phyloP scores from a whole-genome alignment of 2,113 vertebrate species.

The Psammodynastes pulverulentus region DNA sequence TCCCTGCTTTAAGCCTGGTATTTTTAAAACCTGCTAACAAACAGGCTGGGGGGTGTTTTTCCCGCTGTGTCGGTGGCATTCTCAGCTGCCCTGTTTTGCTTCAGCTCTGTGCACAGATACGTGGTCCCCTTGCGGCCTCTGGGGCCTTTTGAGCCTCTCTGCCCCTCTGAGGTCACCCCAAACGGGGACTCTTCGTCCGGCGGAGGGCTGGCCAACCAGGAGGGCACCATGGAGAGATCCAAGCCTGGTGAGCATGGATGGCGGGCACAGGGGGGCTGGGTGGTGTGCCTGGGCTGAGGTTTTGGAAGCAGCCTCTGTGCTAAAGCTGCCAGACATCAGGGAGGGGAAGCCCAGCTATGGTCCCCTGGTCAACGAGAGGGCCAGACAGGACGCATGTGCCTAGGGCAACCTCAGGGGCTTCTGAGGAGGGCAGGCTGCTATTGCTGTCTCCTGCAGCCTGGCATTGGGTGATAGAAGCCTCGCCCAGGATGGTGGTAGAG shows the following conservation, averaged over 20 bases:
- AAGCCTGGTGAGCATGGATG: constrained; percentile 74
- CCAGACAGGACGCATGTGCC: neutral
- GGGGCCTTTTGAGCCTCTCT: constrained; percentile 76
- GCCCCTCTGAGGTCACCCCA: constrained; percentile 73
- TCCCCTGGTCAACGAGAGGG: neutral
- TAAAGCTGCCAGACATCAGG: neutral
- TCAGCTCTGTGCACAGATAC: constrained; percentile 64
- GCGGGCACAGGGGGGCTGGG: neutral
- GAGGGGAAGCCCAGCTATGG: neutral
- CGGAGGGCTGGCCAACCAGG: constrained; percentile 82
- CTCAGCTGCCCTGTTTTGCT: neutral
- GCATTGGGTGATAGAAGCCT: neutral
- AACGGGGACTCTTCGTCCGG: constrained; percentile 82
- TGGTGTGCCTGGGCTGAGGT: neutral
- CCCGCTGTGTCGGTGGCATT: neutral
- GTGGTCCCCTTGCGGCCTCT: constrained; percentile 66
- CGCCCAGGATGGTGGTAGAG: neutral
- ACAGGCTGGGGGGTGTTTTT: neutral
- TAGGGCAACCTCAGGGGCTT: neutral
- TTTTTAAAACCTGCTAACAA: neutral
- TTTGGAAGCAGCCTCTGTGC: too few species aligned
- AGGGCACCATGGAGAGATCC: constrained; percentile 85
- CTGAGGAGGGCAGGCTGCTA: neutral
- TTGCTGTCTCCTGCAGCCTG: neutral
- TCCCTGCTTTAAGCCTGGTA: neutral